Evolutionary conservation across 2,113 vertebrate genomes (phyloP).

Genomic region (Hippopotamus amphibius): DNA sequence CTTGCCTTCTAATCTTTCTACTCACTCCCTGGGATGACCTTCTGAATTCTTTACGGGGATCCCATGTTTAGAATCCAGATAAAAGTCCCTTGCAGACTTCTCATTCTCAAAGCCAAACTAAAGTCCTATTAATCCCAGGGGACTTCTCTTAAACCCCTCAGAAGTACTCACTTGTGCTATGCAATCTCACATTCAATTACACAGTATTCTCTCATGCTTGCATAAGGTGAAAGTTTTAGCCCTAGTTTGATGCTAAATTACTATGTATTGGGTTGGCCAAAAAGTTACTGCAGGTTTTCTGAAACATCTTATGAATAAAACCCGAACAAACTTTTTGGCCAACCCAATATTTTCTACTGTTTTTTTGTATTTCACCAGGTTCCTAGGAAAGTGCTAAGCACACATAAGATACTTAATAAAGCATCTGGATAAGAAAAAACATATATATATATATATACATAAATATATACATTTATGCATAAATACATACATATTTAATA

Average conservation of each 20-base stretch:
- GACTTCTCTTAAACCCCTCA: neutral
- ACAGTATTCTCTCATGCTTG: neutral
- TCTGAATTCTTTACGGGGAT: neutral
- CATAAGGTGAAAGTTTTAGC: neutral
- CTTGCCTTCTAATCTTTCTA: neutral
- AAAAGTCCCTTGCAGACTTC: neutral
- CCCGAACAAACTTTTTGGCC: no score
- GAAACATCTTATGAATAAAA: no score
- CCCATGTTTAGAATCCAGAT: neutral
- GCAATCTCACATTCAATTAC: neutral
- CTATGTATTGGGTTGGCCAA: neutral
- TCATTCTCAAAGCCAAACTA: neutral
- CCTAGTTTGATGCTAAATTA: neutral
- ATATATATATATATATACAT: neutral
- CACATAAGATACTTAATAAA: constrained; percentile 9
- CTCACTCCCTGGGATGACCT: neutral
- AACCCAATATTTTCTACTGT: neutral
- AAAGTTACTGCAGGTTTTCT: no score
- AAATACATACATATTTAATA: neutral
- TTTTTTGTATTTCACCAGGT: neutral
- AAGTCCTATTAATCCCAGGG: neutral
- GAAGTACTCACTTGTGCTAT: neutral
- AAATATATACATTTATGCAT: neutral
- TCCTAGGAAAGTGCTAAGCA: neutral
- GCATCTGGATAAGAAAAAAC: neutral